Percentiles rank a stretch among this genome's conserved stretches.
Evolutionary conservation across 2,888 invertebrate genomes (phyloP).

Genomic region (Sinelater perroti): DNA sequence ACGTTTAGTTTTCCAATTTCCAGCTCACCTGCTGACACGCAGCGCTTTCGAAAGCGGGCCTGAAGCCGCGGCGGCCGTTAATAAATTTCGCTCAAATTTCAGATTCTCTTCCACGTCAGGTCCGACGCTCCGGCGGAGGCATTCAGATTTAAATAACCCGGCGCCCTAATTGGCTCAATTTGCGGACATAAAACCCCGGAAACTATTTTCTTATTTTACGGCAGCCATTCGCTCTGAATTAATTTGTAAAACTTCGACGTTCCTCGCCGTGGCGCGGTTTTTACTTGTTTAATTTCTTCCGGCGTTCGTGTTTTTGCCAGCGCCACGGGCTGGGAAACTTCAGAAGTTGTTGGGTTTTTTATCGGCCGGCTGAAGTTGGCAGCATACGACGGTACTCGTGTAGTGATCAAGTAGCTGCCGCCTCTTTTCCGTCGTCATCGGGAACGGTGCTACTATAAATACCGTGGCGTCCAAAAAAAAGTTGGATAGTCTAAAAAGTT

Average conservation of each 20-base stretch:
- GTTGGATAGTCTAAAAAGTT: too few relatives aligned
- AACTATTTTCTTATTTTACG: constrained; percentile 3
- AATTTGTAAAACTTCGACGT: constrained; percentile 15
- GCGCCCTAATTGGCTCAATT: neutral
- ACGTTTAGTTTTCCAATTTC: too few relatives aligned
- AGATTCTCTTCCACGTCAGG: too few relatives aligned
- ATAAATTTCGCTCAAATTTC: too few relatives aligned
- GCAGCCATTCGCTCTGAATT: constrained; percentile 1
- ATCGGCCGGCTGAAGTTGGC: constrained; percentile 27
- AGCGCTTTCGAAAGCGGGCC: too few relatives aligned
- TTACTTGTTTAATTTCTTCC: constrained; percentile 14
- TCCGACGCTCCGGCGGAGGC: too few relatives aligned
- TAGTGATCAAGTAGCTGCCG: constrained; percentile 22
- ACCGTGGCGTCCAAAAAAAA: too few relatives aligned
- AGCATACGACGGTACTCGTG: constrained; percentile 19
- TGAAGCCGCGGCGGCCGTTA: too few relatives aligned
- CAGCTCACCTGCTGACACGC: too few relatives aligned
- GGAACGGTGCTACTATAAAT: too few relatives aligned
- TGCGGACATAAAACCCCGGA: neutral
- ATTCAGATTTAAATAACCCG: too few relatives aligned
- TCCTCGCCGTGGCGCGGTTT: constrained; percentile 1
- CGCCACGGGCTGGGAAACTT: constrained; percentile 14
- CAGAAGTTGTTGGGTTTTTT: constrained; percentile 22
- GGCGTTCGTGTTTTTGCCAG: constrained; percentile 13
- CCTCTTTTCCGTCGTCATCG: too few relatives aligned